Percentiles rank a stretch among this genome's conserved stretches.
phyloP scores from a whole-genome alignment of 2,888 invertebrate genomes.

The Blera fallax region DNA sequence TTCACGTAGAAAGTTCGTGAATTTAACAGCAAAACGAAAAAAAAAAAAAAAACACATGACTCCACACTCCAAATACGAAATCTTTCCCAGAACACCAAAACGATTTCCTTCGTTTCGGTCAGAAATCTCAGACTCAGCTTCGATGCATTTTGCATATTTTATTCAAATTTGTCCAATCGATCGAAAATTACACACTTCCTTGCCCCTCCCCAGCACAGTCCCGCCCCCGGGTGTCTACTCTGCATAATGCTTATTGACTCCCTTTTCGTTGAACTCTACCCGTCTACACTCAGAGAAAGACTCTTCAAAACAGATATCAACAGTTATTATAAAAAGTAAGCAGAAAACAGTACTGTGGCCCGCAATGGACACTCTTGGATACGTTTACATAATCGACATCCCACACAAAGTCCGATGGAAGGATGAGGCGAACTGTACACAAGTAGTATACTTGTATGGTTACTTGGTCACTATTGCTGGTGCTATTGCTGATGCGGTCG shows the following conservation, averaged over 20 bases:
- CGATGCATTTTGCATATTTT: slow-evolving; percentile 67
- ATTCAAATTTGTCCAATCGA: slow-evolving; percentile 72
- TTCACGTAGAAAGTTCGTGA: neutral
- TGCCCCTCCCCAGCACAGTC: slow-evolving; percentile 12
- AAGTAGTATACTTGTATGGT: neutral
- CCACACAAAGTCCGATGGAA: slow-evolving; percentile 30
- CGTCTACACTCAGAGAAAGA: neutral
- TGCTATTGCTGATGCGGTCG: neutral
- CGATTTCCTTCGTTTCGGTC: slow-evolving; percentile 32
- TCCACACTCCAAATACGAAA: slow-evolving; percentile 18
- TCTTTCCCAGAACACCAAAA: slow-evolving; percentile 33
- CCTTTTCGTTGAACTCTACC: slow-evolving; percentile 17
- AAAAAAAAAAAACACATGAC: neutral
- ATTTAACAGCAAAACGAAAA: neutral
- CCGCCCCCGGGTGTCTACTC: slow-evolving; percentile 16
- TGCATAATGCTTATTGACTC: slow-evolving; percentile 70
- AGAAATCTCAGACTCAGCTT: slow-evolving; percentile 33
- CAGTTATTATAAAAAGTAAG: slow-evolving; percentile 64
- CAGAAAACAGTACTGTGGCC: slow-evolving; percentile 30
- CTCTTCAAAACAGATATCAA: slow-evolving; percentile 63
- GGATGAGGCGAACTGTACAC: neutral
- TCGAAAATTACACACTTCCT: slow-evolving; percentile 72
- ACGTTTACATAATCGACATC: slow-evolving; percentile 28
- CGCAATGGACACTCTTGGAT: slow-evolving; percentile 7
- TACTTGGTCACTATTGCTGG: slow-evolving; percentile 44